These are phyloP conservation scores for Aratinga solstitialis DNA, from an alignment of 2,797 vertebrate species.

Conservation along the genomic window DNA sequence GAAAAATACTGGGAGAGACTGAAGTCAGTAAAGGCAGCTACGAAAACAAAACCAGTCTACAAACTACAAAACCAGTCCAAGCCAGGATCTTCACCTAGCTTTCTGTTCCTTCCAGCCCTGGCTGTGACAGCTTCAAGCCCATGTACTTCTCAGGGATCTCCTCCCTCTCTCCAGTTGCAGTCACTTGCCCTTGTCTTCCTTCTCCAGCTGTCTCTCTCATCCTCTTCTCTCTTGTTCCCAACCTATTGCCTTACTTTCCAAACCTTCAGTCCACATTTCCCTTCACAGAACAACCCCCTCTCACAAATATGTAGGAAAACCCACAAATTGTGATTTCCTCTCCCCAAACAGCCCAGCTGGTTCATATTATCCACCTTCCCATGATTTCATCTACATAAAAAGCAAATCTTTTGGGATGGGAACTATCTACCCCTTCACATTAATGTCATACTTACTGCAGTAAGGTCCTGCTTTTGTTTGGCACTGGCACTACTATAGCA, in stretches of 20 bases:
- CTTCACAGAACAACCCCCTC: not conserved
- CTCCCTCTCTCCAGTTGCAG: not conserved
- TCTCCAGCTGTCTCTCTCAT: not conserved
- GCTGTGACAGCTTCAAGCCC: not conserved
- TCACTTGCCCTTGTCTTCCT: not conserved
- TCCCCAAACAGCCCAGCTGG: not conserved
- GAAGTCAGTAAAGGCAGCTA: not conserved
- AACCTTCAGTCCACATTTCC: not conserved
- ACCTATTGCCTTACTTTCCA: not conserved
- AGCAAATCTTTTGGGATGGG: not conserved
- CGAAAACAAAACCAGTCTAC: not conserved
- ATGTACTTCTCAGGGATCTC: not conserved
- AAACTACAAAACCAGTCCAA: not conserved
- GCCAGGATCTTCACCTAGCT: not conserved
- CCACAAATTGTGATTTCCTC: not conserved
- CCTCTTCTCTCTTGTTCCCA: not conserved
- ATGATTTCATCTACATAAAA: not conserved
- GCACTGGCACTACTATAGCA: not conserved
- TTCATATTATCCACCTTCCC: not conserved
- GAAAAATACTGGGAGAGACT: not conserved
- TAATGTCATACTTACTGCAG: not conserved
- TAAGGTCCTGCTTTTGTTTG: not conserved
- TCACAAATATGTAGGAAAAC: not conserved
- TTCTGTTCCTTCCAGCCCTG: not conserved
- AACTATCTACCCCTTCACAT: not conserved